Evolutionary conservation across 2,888 invertebrate genomes (phyloP), one percentile per base, ranked within the genome.

Genomic region (Xanthia togata): DNA sequence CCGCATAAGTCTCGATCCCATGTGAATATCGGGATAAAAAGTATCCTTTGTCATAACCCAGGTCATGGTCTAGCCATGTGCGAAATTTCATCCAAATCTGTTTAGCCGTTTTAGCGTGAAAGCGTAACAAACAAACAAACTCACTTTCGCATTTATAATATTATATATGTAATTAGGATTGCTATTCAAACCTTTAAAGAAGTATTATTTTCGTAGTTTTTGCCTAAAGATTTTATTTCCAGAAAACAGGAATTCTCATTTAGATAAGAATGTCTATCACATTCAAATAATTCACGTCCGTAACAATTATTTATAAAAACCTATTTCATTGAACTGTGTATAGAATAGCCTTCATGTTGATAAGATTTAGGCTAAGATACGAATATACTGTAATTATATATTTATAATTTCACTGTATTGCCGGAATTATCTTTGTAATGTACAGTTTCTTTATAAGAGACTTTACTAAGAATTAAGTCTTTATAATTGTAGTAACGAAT

Each of bases 381-480:
- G 57, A 79, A 82, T 87, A 88, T 17, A 89, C 83, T 67, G 78
- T 86, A 77, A 85, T 81, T 77, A 70, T 80, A 74, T 75, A 80
- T 78, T 78, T 53, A 83, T 75, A 72, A 76, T 82, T 84, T 87
- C 59, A 78, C 63, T 75, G 2, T 78, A 71, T 87, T 88, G 88
- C 89, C 88, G 90, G 76, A 83, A 87, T 90, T 81, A 80, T 83
- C 76, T 80, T 72, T 80, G 82, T 90, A 87, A 88, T 63, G 89
- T 90, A 91, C 87, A 85, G 90, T 91, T 91, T 90, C 88, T 88
- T 83, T 75, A 70, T 81, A 72, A 77, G 76, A 85, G 20, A 85
- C 70, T 70, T 72, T 63, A 69, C 65, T 26, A 47, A 38, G 20
- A 55, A 44, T 65, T 60, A 11, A 23, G 20, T 62, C 0, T 63